Evolutionary conservation across 2,113 vertebrate genomes (phyloP).

Genomic region (Salvator merianae): DNA sequence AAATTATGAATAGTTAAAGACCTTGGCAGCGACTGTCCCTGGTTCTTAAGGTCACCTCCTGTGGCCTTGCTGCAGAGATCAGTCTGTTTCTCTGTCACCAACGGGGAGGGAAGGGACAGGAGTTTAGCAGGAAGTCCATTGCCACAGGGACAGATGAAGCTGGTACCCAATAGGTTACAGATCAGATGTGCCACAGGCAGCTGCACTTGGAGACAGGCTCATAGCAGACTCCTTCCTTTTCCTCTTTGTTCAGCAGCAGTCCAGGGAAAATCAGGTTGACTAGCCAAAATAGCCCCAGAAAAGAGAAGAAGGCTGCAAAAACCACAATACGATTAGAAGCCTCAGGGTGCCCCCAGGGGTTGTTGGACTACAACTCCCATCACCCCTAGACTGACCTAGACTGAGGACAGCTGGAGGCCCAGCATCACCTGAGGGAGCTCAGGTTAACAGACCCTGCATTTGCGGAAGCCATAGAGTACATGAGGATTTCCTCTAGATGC

Average conservation of each 20-base stretch:
- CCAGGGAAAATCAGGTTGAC: conserved; percentile 39
- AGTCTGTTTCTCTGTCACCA: neutral
- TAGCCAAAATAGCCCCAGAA: conserved; percentile 74
- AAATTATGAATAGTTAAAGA: neutral
- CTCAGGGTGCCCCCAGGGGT: no score
- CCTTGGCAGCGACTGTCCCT: neutral
- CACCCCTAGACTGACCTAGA: no score
- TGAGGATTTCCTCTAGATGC: no score
- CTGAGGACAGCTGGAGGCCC: no score
- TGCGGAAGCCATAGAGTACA: no score
- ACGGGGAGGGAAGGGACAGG: neutral
- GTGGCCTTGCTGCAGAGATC: neutral
- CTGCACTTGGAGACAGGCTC: conserved; percentile 52
- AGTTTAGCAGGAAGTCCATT: conserved; percentile 4
- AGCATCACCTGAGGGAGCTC: no score
- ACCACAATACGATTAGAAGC: no score
- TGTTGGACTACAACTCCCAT: no score
- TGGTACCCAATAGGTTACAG: neutral
- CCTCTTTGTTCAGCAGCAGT: conserved; percentile 23
- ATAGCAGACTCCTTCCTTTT: conserved; percentile 19
- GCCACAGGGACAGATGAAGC: conserved; percentile 3
- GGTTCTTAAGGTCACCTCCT: neutral
- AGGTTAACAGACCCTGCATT: no score
- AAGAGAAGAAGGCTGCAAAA: conserved; percentile 67
- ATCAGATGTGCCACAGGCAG: conserved; percentile 13